Evolutionary conservation across 1,140 invertebrate genomes (phyloP), one percentile per base, ranked within the genome.

Genomic region (Camponotus pennsylvanicus): DNA sequence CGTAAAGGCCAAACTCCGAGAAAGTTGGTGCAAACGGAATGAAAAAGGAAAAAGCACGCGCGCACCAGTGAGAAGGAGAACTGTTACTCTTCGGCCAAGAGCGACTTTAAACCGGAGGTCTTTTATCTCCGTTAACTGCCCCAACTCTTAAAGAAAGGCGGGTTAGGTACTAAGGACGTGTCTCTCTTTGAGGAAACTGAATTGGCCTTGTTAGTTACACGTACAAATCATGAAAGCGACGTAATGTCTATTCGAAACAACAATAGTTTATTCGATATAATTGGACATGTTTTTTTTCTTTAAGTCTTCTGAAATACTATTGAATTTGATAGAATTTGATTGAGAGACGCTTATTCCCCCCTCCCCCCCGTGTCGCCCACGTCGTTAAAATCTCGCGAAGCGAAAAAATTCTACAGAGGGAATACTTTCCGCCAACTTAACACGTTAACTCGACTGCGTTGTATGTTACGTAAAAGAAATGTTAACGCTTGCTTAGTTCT

Each of bases 81-180:
- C n/a, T 85, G 88, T 89, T 89, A 75, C 76, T 86, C 66, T 52
- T 86, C 76, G 59, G 63, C 61, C 63, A 76, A 71, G 85, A 59
- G 55, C 78, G 77, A 86, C 77, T 83, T 86, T 88, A 88, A 89
- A 88, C 66, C 77, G 71, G 59, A 52, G 18, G 37, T 86, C 77
- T 76, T 89, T 89, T 88, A 86, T 89, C 87, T 86, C 71, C 71
- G 87, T 88, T 89, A 89, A 88, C 87, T 75, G 87, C 64, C 75
- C 32, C 64, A 78, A 89, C 79, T 78, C 77, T 34, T 15, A 61
- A 15, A 5, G 66, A 84, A 89, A 84, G 67, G 63, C 69, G 37
- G 83, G 49, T 71, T 40, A 57, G 49, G 0, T 55, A 64, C 70
- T 66, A 80, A 89, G 85, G 64, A 52, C n/a, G 57, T 52, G 64